Percentiles rank a stretch among this genome's conserved stretches.
phyloP scores from a whole-genome alignment of 2,888 invertebrate species.

The Corbicula japonica region DNA sequence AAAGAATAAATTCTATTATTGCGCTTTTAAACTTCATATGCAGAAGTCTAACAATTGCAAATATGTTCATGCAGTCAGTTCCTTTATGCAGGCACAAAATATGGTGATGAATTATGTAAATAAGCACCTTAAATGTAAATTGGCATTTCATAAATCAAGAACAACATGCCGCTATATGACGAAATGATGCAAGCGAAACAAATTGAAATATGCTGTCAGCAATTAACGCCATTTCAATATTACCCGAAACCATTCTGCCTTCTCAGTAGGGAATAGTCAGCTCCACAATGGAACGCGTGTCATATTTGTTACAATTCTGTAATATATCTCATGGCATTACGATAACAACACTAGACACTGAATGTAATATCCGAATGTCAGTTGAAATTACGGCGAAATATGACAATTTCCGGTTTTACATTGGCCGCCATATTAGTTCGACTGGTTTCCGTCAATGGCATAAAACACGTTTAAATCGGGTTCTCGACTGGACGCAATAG shows the following conservation, averaged over 20 bases:
- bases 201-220: constrained; percentile 51
- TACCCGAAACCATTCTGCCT: constrained; percentile 4
- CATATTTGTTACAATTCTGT: constrained; percentile 22
- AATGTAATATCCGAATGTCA: constrained; percentile 65
- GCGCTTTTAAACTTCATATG: too few species aligned
- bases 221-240: constrained; percentile 24
- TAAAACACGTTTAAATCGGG: too few species aligned
- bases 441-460: constrained; percentile 18
- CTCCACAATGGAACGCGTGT: constrained; percentile 28
- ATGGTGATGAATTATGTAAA: too few species aligned
- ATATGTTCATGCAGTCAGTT: too few species aligned
- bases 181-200: constrained; percentile 32
- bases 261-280: constrained; percentile 7
- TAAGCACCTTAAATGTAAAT: too few species aligned
- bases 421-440: constrained; percentile 41
- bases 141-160: constrained; percentile 29
- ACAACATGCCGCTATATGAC: constrained; percentile 17
- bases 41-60: too few species aligned
- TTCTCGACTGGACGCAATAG: too few species aligned
- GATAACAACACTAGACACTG: constrained; percentile 40
- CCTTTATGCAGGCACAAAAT: too few species aligned
- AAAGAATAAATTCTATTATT: too few species aligned
- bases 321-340: too few species aligned
- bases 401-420: constrained; percentile 59
- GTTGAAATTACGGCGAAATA: constrained; percentile 61